Percentiles rank a stretch among this genome's conserved stretches.
Evolutionary conservation across 2,797 vertebrate genomes (phyloP).

Genomic region (Eleutherodactylus coqui): DNA sequence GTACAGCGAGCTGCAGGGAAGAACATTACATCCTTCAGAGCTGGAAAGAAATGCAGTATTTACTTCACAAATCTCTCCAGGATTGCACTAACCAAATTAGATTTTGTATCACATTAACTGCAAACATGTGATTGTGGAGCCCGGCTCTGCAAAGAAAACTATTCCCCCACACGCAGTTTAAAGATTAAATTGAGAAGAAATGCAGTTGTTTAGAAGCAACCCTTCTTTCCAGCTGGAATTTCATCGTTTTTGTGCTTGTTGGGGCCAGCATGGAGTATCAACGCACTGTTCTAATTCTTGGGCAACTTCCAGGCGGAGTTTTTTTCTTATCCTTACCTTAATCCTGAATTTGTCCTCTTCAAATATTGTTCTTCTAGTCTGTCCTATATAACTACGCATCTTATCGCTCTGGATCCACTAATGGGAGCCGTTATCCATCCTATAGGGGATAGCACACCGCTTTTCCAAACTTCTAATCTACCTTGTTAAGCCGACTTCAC

Average conservation of each 20-base stretch:
- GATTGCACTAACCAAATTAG: slow-evolving; percentile 42
- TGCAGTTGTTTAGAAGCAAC: background rate
- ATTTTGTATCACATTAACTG: slow-evolving; percentile 33
- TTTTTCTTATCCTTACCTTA: background rate
- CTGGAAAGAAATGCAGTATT: slow-evolving; percentile 45
- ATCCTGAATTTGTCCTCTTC: too few species aligned
- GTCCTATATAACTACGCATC: too few species aligned
- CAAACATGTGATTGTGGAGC: slow-evolving; percentile 32
- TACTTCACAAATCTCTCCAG: slow-evolving; percentile 29
- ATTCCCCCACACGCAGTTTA: slow-evolving; percentile 6
- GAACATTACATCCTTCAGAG: slow-evolving; percentile 50
- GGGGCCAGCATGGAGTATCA: background rate
- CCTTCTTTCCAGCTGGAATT: background rate
- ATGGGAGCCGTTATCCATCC: too few species aligned
- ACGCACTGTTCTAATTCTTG: background rate
- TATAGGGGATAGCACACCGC: too few species aligned
- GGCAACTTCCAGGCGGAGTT: background rate
- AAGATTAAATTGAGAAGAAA: background rate
- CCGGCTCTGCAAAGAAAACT: slow-evolving; percentile 22
- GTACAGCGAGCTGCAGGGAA: slow-evolving; percentile 49
- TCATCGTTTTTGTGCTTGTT: background rate
- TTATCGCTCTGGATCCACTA: too few species aligned
- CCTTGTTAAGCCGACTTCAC: too few species aligned
- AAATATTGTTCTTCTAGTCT: too few species aligned
- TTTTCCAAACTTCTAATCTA: too few species aligned